Base-by-base conservation (phyloP, 2,113 vertebrate species). In the Alaudala cheleensis region DNA sequence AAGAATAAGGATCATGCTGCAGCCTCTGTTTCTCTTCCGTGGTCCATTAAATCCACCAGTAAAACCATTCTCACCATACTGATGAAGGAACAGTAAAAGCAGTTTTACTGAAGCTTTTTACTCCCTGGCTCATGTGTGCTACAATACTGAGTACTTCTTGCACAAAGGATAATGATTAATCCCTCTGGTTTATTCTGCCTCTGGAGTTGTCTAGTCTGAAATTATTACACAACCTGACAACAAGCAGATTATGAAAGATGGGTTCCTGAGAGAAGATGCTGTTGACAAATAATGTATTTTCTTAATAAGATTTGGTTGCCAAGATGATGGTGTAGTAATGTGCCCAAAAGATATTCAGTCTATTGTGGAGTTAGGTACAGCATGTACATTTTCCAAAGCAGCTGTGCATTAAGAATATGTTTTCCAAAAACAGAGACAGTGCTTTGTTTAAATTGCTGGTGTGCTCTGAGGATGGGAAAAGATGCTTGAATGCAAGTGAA, bases 171-270 rank as follows among this genome's bases (percentile, higher is more conserved):
- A 88, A 88, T 89, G 33, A 37, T 76, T 86, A 81, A 73, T 92
- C 54, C 16, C 26, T 61, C 18, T 39, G n/a, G 81, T 14, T 93
- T 92, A 23, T 81, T 88, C 45, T 86, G 58, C 51, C 51, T 6
- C 56, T 86, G 37, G 69, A 54, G 44, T 60, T 84, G 25, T 64
- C 29, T 67, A 25, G 57, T 56, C 51, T 91, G 89, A 91, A 95
- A 72, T 91, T 78, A 74, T 91, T 92, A 61, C 70, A 72, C 83
- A 95, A 87, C 61, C 66, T 72, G 53, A 44, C 70, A 82, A 62
- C 33, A 16, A 66, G 26, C 47, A 94, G 79, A 81, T 96, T 92
- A 88, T 88, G 94, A 95, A 96, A 96, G 91, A 91, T 77, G 45
- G 53, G 20, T 50, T 92, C 61, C 91, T 53, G 57, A 76, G 65